phyloP scores from a whole-genome alignment of 2,888 invertebrate species.

The Cylindroiulus punctatus region DNA sequence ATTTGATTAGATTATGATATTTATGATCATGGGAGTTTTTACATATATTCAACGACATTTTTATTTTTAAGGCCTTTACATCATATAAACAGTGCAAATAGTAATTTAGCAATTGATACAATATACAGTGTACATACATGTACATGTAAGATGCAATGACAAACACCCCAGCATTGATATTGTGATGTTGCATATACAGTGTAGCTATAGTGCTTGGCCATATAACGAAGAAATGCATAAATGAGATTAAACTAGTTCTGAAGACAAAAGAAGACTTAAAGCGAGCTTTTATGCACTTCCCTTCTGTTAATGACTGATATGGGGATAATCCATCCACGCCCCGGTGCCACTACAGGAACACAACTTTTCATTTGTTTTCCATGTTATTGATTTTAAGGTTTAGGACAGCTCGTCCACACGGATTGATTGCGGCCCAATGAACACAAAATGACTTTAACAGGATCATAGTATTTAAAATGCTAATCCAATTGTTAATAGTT shows the following conservation, averaged over 20 bases:
- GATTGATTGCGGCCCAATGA: conserved; percentile 8
- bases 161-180: no score
- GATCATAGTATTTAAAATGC: conserved; percentile 35
- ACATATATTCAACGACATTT: no score
- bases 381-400: not conserved
- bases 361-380: not conserved
- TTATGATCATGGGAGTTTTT: no score
- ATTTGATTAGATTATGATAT: no score
- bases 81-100: no score
- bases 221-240: not conserved
- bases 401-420: not conserved
- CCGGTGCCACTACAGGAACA: conserved; percentile 2
- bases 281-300: not conserved
- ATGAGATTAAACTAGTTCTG: not conserved
- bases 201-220: not conserved
- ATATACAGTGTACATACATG: no score
- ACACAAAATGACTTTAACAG: conserved; percentile 30
- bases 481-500: conserved; percentile 47
- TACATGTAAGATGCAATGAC: no score
- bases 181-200: no score
- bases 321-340: not conserved
- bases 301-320: conserved; percentile 43
- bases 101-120: not conserved
- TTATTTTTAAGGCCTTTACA: no score
- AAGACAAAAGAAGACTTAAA: conserved; percentile 9